These are phyloP conservation scores for Platyscapa corneri DNA, from an alignment of 1,140 invertebrate species.

Conservation along the genomic window DNA sequence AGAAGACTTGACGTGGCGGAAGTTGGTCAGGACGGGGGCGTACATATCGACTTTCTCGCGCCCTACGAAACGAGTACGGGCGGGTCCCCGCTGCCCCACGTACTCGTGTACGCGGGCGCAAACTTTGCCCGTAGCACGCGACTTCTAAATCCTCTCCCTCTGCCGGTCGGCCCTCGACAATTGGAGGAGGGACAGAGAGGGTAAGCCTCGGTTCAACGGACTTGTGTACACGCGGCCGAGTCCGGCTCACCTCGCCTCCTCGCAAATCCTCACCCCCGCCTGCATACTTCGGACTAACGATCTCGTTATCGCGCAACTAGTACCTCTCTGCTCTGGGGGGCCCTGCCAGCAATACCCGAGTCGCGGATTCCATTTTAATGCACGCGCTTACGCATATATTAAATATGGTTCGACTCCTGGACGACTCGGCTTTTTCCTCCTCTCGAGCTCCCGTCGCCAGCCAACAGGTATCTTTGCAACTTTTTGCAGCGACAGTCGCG, in stretches of 20 bases:
- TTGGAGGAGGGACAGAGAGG: slow-evolving; percentile 3
- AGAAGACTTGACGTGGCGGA: slow-evolving; percentile 24
- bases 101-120: background rate
- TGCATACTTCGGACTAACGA: slow-evolving; percentile 31
- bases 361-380: slow-evolving; percentile 24
- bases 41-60: slow-evolving; percentile 12
- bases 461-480: no score
- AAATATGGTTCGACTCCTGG: background rate
- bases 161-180: background rate
- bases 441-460: no score
- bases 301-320: slow-evolving; percentile 36
- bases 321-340: background rate
- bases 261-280: background rate
- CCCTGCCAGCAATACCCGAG: no score
- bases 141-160: slow-evolving; percentile 24
- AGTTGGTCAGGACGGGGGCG: slow-evolving; percentile 26
- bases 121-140: slow-evolving; percentile 6
- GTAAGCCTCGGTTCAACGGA: slow-evolving; percentile 38
- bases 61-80: no score
- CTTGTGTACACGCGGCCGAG: slow-evolving; percentile 10
- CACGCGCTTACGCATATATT: background rate
- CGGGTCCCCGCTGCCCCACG: no score
- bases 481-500: no score
- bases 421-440: no score
- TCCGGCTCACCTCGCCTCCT: no score